Base-by-base conservation (phyloP, 1,140 invertebrate genomes). In the Armadillidium nasatum region DNA sequence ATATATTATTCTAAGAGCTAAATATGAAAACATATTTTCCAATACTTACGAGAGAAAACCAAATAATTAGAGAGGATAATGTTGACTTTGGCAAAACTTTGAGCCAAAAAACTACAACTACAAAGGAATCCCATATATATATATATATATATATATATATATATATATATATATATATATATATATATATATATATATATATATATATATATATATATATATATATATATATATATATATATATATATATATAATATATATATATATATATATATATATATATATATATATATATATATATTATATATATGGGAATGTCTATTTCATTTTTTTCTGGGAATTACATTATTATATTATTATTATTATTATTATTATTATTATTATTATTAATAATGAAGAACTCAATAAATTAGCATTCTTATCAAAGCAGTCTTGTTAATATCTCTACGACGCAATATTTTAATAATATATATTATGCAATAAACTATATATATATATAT, bases 131-230 rank as follows among this genome's bases (percentile, higher is more conserved):
- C 46, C 46, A 15, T 10, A 50, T 10, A 50, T 50, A 50, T 50
- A 9, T 10, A 50, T 15, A 50, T 9, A 15, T 15, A 15, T 50
- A 15, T 50, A 50, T 50, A 50, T 50, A 50, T 50, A 50, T 50
- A 50, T 50, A 50, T 50, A 50, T 50, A 50, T 50, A 50, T 50
- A 50, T 50, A 50, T 50, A 50, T 50, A 50, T 50, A 50, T 50
- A 50, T 50, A 50, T 50, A 50, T 50, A 50, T 50, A 50, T 50
- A 50, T 50, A 50, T 50, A 50, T 50, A 50, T 50, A 50, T 50
- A 50, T 50, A 50, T 50, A 50, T 50, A 50, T 50, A 50, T 50
- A 50, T 50, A 50, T 50, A 50, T 50, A 50, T 50, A 50, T 9
- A 50, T 50, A 50, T 9, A 50, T 50, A 50, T 9, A 50, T 50